Percentiles rank a stretch among this genome's conserved stretches.
Evolutionary conservation across 2,888 invertebrate genomes (phyloP).

Genomic region (Caenorhabditis sp.): DNA sequence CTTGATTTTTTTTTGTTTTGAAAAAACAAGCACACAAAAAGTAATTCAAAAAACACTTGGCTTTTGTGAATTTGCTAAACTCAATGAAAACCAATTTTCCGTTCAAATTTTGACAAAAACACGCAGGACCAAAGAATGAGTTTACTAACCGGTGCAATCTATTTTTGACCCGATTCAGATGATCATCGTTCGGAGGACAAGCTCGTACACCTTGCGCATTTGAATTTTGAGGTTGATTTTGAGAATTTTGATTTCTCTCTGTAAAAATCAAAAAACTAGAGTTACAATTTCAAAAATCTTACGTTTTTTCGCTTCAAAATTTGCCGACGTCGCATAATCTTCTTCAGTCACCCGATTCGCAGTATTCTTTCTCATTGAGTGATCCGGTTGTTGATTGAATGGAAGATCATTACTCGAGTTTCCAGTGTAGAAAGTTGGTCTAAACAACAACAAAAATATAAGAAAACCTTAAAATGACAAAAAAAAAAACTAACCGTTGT

Average conservation of each 20-base stretch:
- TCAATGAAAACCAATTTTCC: too few relatives aligned
- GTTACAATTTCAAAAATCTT: too few relatives aligned
- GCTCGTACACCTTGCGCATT: slow-evolving; percentile 36
- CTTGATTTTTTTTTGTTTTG: too few relatives aligned
- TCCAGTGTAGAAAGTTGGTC: not conserved
- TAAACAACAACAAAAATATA: too few relatives aligned
- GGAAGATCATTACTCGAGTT: not conserved
- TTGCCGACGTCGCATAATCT: slow-evolving; percentile 35
- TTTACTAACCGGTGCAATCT: slow-evolving; percentile 38
- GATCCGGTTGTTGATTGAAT: slow-evolving; percentile 4
- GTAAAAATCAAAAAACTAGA: not conserved
- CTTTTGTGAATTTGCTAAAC: too few relatives aligned
- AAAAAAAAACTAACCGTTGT: not conserved
- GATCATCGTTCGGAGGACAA: slow-evolving; percentile 35
- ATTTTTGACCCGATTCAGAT: slow-evolving; percentile 39
- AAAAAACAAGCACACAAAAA: too few relatives aligned
- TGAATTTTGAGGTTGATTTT: slow-evolving; percentile 8
- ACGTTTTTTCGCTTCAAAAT: slow-evolving; percentile 37
- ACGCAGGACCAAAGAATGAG: too few relatives aligned
- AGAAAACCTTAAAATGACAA: too few relatives aligned
- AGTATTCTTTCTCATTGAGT: slow-evolving; percentile 21
- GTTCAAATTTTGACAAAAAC: too few relatives aligned
- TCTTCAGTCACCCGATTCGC: slow-evolving; percentile 41
- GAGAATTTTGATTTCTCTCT: slow-evolving; percentile 39
- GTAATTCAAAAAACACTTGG: too few relatives aligned